Conservation (phyloP, 2,888 invertebrate genomes). For the Ectemnius continuus region DNA sequence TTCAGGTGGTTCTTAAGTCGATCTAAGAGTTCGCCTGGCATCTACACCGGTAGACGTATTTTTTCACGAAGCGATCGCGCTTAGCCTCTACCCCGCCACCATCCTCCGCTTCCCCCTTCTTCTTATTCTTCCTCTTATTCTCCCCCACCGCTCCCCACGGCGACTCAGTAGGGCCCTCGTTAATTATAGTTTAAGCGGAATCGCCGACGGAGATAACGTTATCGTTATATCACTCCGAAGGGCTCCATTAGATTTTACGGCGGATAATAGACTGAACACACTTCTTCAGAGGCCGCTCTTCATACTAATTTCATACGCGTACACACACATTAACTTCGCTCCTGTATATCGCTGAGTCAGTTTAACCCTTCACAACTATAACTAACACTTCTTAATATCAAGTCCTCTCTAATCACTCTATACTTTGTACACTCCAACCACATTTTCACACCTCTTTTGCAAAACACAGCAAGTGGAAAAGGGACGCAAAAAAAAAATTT, state of each 20-base stretch:
- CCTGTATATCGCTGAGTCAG: no score
- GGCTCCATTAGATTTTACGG: neutral
- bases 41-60: conserved; percentile 40
- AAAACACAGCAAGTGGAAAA: no score
- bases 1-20: conserved; percentile 61
- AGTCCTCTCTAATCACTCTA: no score
- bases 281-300: neutral
- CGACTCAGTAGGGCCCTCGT: neutral
- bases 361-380: no score
- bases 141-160: neutral
- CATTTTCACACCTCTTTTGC: no score
- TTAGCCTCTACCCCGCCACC: neutral
- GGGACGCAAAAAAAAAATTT: no score
- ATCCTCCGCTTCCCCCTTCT: neutral
- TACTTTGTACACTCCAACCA: no score
- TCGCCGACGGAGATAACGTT: conserved; percentile 4
- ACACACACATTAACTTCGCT: no score
- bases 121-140: neutral
- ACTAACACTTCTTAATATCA: no score
- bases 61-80: conserved; percentile 50
- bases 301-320: conserved; percentile 2
- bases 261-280: conserved; percentile 9
- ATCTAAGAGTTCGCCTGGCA: conserved; percentile 52
- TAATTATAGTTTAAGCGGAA: conserved; percentile 5
- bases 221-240: conserved; percentile 4